A percentile compares a stretch with the other conserved stretches of the same genome.
Evolutionary conservation across 2,797 vertebrate species (phyloP).

Genomic region (Rhinoraja longicauda): DNA sequence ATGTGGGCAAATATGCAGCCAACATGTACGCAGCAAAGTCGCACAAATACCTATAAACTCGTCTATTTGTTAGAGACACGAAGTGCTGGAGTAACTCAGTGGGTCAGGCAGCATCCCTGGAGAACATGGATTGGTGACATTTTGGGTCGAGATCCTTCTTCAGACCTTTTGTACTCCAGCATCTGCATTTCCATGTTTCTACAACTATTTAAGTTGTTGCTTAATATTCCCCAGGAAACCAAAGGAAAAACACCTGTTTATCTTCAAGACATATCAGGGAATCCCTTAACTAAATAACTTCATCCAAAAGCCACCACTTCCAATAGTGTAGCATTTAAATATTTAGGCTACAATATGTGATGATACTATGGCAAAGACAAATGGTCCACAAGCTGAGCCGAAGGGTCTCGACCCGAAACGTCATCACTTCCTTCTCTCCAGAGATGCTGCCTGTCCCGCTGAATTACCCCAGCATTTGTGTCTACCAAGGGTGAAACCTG

Average conservation of each 20-base stretch:
- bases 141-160: too few species aligned
- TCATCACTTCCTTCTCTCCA: too few species aligned
- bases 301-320: background rate
- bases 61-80: too few species aligned
- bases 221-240: background rate
- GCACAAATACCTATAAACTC: background rate
- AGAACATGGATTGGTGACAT: too few species aligned
- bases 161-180: too few species aligned
- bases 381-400: background rate
- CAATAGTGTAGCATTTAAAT: background rate
- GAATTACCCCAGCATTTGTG: too few species aligned
- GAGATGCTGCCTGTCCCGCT: too few species aligned
- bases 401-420: too few species aligned
- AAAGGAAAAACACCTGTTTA: too few species aligned
- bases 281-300: background rate
- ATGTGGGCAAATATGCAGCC: background rate
- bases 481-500: background rate
- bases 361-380: background rate
- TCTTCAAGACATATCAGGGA: background rate
- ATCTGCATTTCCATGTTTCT: too few species aligned
- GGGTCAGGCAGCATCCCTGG: too few species aligned
- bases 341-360: background rate
- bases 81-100: too few species aligned
- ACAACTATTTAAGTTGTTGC: background rate
- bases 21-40: background rate